These are phyloP conservation scores for Vanessa atalanta DNA, from an alignment of 1,140 invertebrate species.

Conservation along the genomic window DNA sequence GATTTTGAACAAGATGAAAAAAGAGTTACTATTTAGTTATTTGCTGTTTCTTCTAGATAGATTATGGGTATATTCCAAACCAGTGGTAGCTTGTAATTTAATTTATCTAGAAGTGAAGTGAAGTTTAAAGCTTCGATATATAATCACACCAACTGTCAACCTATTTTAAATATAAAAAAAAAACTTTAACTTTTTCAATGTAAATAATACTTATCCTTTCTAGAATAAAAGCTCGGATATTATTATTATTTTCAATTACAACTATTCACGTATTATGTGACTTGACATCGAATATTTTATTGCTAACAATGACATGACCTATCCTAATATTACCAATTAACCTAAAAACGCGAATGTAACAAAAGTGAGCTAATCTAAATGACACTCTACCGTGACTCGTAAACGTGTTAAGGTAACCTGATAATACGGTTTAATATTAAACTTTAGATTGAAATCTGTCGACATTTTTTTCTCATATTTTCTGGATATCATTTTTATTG, in stretches of 20 bases:
- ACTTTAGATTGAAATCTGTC: slow-evolving; percentile 3
- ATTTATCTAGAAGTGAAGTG: no score
- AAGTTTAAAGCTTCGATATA: no score
- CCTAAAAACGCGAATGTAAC: slow-evolving; percentile 22
- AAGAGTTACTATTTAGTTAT: no score
- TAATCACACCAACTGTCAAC: no score
- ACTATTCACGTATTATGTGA: neutral
- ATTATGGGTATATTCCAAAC: no score
- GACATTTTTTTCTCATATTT: no score
- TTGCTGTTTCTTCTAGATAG: no score
- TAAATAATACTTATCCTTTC: neutral
- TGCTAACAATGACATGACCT: slow-evolving; percentile 36
- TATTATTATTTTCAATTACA: neutral
- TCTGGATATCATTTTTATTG: no score
- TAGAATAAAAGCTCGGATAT: neutral
- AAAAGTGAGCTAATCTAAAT: slow-evolving; percentile 29
- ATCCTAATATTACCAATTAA: slow-evolving; percentile 38
- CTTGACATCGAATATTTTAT: neutral
- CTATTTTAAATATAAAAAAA: neutral
- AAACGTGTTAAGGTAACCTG: neutral
- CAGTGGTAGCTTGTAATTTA: no score
- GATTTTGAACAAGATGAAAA: slow-evolving; percentile 4
- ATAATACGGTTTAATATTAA: neutral
- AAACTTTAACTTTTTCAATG: slow-evolving; percentile 7
- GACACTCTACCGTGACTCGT: slow-evolving; percentile 19